These are phyloP conservation scores for Elephantulus edwardii DNA, from an alignment of 2,113 vertebrate species.

Conservation along the genomic window DNA sequence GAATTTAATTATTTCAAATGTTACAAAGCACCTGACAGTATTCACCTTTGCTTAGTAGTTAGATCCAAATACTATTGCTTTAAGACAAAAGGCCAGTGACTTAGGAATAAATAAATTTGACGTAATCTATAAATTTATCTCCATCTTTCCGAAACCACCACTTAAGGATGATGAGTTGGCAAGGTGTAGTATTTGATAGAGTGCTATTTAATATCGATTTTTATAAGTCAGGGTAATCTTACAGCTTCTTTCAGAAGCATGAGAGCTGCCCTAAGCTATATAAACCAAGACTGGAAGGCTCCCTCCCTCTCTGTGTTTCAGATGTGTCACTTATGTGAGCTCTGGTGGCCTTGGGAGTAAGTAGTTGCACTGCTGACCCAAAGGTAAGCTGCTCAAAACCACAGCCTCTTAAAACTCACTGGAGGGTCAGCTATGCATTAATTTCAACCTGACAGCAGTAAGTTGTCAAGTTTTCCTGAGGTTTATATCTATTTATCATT, in stretches of 20 bases:
- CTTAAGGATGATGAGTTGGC: background rate
- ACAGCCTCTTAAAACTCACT: too few species aligned
- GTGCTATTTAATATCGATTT: background rate
- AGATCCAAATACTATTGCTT: background rate
- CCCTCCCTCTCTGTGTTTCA: background rate
- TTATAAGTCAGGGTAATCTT: background rate
- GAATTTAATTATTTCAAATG: background rate
- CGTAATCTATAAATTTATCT: background rate
- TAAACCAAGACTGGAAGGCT: background rate
- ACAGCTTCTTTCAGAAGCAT: background rate
- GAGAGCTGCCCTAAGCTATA: background rate
- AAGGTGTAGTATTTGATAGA: constrained; percentile 18
- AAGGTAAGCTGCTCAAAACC: too few species aligned
- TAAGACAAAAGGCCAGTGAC: background rate
- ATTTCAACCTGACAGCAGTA: too few species aligned
- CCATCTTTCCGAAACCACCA: background rate
- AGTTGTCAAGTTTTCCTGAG: too few species aligned
- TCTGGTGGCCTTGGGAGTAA: background rate
- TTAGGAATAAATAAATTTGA: background rate
- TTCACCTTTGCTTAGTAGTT: background rate
- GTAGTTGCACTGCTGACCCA: too few species aligned
- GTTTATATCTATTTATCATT: too few species aligned
- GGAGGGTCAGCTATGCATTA: too few species aligned
- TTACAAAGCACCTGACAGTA: background rate
- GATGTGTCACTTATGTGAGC: background rate